Percentiles rank a stretch among this genome's conserved stretches.
These are phyloP conservation scores for Lontra canadensis DNA, from an alignment of 2,113 vertebrate species.

Conservation along the genomic window DNA sequence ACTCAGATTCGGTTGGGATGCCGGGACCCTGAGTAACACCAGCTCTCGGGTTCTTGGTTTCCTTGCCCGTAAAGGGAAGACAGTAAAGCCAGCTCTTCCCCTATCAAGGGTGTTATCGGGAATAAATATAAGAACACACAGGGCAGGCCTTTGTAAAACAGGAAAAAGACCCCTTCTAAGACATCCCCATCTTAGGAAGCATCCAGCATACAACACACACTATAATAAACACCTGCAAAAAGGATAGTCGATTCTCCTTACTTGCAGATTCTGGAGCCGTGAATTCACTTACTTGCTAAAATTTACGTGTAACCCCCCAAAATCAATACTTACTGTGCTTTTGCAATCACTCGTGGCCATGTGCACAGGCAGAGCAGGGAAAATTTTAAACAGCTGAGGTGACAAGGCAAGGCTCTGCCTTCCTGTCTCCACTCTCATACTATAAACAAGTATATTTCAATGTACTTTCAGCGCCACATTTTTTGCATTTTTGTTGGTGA, in stretches of 20 bases:
- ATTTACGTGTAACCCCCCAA: neutral
- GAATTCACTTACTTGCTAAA: neutral
- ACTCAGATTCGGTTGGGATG: neutral
- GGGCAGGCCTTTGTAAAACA: neutral
- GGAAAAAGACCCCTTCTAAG: neutral
- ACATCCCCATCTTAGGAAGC: neutral
- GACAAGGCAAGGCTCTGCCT: neutral
- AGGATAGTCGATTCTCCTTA: neutral
- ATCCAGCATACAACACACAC: neutral
- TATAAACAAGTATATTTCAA: neutral
- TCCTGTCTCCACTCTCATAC: too few relatives aligned
- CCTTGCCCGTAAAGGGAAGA: neutral
- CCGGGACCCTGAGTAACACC: too few relatives aligned
- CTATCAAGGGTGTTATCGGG: neutral
- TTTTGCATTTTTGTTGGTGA: neutral
- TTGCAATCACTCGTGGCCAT: fast-evolving
- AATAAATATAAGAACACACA: neutral
- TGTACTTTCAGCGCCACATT: neutral
- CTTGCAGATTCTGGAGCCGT: neutral
- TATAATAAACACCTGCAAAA: neutral
- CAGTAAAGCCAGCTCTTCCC: neutral
- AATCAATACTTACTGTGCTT: neutral
- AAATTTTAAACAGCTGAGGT: too few relatives aligned
- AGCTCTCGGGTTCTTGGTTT: neutral
- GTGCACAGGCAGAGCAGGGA: fast-evolving